Evolutionary conservation across 1,140 invertebrate species (phyloP).

Genomic region (Caenorhabditis inopinata): DNA sequence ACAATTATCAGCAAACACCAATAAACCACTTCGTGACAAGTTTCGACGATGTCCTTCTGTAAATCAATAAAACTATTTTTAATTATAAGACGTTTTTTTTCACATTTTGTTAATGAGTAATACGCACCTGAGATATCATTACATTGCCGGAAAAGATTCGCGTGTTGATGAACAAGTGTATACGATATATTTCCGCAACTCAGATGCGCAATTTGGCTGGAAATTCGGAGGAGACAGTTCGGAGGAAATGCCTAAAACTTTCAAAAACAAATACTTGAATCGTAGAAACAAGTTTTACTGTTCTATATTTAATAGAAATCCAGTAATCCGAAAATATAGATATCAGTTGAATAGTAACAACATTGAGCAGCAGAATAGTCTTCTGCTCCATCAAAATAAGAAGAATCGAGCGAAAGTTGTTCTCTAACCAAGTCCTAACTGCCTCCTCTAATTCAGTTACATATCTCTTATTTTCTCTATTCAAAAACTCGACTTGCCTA

Average conservation of each 20-base stretch:
- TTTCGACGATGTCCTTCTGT: conserved; percentile 35
- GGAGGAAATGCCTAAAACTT: background rate
- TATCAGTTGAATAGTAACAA: conserved; percentile 32
- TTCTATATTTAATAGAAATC: conserved; percentile 41
- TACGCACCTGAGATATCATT: conserved; percentile 43
- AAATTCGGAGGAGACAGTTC: background rate
- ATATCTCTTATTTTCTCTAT: conserved; percentile 5
- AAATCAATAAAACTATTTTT: conserved; percentile 16
- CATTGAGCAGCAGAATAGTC: conserved; percentile 39
- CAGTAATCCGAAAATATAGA: conserved; percentile 43
- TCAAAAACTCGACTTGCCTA: background rate
- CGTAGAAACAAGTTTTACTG: no score
- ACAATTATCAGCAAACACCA: conserved; percentile 6
- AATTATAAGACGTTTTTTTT: background rate
- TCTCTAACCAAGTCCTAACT: background rate
- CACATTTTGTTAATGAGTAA: background rate
- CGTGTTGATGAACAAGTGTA: conserved; percentile 36
- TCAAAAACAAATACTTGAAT: no score
- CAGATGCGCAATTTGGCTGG: conserved; percentile 7
- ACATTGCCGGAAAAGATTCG: conserved; percentile 45
- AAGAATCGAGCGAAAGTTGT: background rate
- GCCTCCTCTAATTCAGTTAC: conserved; percentile 22
- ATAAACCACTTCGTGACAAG: background rate
- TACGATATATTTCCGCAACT: conserved; percentile 28
- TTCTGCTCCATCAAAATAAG: conserved; percentile 36